Evolutionary conservation across 1,140 invertebrate species (phyloP).

Genomic region (Pygmarrhopalites habei): DNA sequence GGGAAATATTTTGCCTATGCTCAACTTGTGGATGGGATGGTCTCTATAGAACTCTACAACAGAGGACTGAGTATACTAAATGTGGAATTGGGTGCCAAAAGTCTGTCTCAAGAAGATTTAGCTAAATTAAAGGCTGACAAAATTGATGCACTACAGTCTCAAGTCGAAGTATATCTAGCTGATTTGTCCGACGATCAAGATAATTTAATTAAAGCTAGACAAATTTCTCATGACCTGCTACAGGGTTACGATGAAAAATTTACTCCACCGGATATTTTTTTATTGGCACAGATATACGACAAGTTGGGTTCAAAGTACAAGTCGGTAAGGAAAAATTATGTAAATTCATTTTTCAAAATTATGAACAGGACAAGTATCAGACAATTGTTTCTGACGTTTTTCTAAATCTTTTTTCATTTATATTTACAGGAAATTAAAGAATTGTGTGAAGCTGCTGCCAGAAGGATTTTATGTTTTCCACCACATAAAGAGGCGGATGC

Average conservation of each 20-base stretch:
- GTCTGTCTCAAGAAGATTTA: not conserved
- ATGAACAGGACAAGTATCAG: not conserved
- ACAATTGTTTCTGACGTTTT: not conserved
- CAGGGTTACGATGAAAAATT: not conserved
- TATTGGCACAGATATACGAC: constrained; percentile 4
- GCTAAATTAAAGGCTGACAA: not conserved
- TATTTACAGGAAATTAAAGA: constrained; percentile 3
- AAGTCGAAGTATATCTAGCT: not conserved
- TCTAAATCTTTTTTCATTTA: not conserved
- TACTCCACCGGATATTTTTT: not conserved
- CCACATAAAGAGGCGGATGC: not conserved
- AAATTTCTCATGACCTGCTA: not conserved
- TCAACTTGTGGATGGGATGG: not conserved
- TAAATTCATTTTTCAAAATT: not conserved
- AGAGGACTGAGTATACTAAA: not conserved
- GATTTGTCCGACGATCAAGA: not conserved
- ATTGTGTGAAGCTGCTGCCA: not conserved
- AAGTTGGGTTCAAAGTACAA: constrained; percentile 2
- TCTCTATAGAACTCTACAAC: not conserved
- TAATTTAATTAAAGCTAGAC: constrained; percentile 1
- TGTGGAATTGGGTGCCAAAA: not conserved
- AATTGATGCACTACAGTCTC: not conserved
- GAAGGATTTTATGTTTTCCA: not conserved
- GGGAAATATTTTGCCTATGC: constrained; percentile 5
- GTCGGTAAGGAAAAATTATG: not conserved